Percentiles rank a stretch among this genome's conserved stretches.
Evolutionary conservation across 2,888 invertebrate species (phyloP).

Genomic region (Drosophila ustulata): DNA sequence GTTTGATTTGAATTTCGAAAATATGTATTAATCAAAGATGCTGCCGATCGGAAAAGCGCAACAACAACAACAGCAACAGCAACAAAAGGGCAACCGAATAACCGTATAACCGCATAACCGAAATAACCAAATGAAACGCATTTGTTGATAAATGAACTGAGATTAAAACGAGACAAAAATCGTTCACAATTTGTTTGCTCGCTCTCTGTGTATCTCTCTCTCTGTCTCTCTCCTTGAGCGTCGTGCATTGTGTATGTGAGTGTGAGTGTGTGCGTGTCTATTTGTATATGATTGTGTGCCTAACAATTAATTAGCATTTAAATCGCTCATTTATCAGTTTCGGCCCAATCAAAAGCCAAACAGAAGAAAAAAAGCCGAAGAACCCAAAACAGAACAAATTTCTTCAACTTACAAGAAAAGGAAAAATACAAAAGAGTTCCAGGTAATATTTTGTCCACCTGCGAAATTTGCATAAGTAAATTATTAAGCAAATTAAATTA

Average conservation of each 20-base stretch:
- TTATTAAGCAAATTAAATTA: conserved; percentile 33
- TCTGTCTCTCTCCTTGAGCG: conserved; percentile 5
- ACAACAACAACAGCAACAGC: not conserved
- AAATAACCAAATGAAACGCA: conserved; percentile 25
- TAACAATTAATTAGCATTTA: conserved; percentile 72
- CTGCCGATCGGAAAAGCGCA: conserved; percentile 55
- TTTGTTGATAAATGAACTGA: conserved; percentile 51
- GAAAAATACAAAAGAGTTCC: conserved; percentile 14
- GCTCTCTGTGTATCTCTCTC: conserved; percentile 1
- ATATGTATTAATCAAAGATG: conserved; percentile 56
- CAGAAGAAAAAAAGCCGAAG: conserved; percentile 19
- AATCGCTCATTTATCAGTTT: conserved; percentile 65
- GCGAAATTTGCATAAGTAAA: conserved; percentile 45
- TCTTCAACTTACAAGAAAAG: not conserved
- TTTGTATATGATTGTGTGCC: conserved; percentile 41
- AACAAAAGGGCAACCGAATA: conserved; percentile 15
- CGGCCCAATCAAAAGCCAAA: conserved; percentile 53
- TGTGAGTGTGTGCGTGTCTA: conserved; percentile 13
- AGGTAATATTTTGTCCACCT: conserved; percentile 41
- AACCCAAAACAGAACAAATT: conserved; percentile 10
- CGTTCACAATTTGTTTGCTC: conserved; percentile 27
- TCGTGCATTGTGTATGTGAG: conserved; percentile 8
- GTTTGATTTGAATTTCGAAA: conserved; percentile 56
- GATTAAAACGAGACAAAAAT: conserved; percentile 48
- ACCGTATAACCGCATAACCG: conserved; percentile 1